Base-by-base conservation (phyloP, 1,140 invertebrate species). In the Eciton burchellii region DNA sequence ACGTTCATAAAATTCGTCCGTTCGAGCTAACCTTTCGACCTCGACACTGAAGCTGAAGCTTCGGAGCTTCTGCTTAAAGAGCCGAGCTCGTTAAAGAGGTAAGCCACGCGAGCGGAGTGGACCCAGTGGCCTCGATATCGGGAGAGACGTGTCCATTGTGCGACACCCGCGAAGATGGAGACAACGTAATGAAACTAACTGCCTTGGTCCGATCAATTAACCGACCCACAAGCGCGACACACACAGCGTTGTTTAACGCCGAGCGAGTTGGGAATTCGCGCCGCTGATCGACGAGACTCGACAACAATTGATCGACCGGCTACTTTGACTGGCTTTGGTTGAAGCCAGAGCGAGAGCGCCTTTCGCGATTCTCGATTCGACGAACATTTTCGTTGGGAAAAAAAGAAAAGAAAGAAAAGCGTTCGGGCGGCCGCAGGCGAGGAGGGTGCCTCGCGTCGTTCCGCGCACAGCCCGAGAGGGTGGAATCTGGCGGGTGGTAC, bases 171-270 rank as follows among this genome's bases (percentile, higher is more conserved):
- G 92, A 93, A 93, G 91, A 92, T 90, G 84, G 91, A 91, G 87
- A 89, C 84, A 92, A 92, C 92, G 74, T 93, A 93, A 93, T 92
- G 91, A 92, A 90, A 93, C 91, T 93, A 93, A 93, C 91, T 89
- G 89, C 89, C 90, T 89, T 87, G 88, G 85, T 89, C 88, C 89
- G 88, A 88, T 83, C 91, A 92, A 92, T 92, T 92, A 92, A 92
- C 85, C 73, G 87, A 86, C 88, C 87, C 84, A n/a, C n/a, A 84
- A 81, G 87, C 71, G 87, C 86, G 72, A 83, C 85, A 89, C 89
- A 91, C n/a, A n/a, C n/a, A n/a, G n/a, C n/a, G n/a, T n/a, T 81
- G 57, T 82, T 79, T 88, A n/a, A 85, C 57, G 45, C 16, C 65
- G 9, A 52, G 24, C n/a, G n/a, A n/a, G n/a, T n/a, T n/a, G n/a